Percentiles rank a stretch among this genome's conserved stretches.
Evolutionary conservation across 2,888 invertebrate species (phyloP).

Genomic region (Erebia palarica): DNA sequence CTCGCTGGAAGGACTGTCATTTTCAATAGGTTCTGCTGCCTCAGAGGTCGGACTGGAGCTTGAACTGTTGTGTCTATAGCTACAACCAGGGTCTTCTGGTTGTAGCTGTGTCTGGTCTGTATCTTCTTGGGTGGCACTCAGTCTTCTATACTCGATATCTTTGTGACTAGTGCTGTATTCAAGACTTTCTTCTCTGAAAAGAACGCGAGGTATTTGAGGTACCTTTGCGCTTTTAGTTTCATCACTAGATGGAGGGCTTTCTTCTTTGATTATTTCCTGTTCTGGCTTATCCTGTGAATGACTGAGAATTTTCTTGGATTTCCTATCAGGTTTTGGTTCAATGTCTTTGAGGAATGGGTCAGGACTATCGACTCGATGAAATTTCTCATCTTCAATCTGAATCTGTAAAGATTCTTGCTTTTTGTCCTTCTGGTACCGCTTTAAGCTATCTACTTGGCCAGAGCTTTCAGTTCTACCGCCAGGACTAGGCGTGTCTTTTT

Average conservation of each 20-base stretch:
- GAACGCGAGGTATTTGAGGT: not conserved
- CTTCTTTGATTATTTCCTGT: not conserved
- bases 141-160: not conserved
- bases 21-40: not conserved
- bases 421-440: not conserved
- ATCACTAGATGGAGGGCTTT: not conserved
- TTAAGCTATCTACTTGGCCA: not conserved
- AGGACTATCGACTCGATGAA: not conserved
- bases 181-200: not conserved
- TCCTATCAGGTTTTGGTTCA: not conserved
- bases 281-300: not conserved
- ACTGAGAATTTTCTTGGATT: not conserved
- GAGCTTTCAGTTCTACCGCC: not conserved
- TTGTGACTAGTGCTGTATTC: not conserved
- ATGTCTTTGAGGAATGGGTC: not conserved
- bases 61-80: not conserved
- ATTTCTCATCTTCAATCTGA: not conserved
- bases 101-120: not conserved
- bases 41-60: not conserved
- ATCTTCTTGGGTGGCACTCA: not conserved
- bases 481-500: not conserved
- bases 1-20: not conserved
- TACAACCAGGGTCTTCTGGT: not conserved
- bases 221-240: not conserved
- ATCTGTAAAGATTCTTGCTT: too few species aligned